A percentile compares a stretch with the other conserved stretches of the same genome.
phyloP scores from a whole-genome alignment of 1,140 invertebrate species.

The Hyphantria cunea region DNA sequence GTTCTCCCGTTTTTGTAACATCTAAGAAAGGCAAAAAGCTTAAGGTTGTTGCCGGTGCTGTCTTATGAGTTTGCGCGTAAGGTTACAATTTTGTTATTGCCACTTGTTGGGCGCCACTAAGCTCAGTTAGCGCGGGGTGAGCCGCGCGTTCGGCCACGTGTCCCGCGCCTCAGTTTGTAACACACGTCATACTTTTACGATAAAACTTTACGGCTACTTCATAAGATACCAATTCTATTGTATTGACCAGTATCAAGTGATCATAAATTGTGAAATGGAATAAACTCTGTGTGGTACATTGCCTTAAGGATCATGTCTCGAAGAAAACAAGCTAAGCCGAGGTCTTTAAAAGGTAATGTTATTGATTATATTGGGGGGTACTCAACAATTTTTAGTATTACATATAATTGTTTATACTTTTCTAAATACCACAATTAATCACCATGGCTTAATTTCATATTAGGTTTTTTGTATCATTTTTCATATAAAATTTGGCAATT shows the following conservation, averaged over 20 bases:
- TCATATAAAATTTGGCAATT: too few species aligned
- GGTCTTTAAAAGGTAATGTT: slow-evolving; percentile 79
- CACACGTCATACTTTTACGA: slow-evolving; percentile 45
- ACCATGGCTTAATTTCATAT: too few species aligned
- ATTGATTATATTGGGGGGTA: neutral
- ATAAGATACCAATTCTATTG: neutral
- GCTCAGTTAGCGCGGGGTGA: slow-evolving; percentile 71
- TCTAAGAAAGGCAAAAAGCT: neutral
- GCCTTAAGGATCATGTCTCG: slow-evolving; percentile 68
- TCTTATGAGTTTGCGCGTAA: slow-evolving; percentile 78
- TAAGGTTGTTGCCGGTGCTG: neutral
- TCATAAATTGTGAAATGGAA: slow-evolving; percentile 12
- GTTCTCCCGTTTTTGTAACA: too few species aligned
- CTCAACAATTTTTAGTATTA: too few species aligned
- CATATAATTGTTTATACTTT: neutral
- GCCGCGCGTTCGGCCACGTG: slow-evolving; percentile 55
- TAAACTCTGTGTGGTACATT: slow-evolving; percentile 1
- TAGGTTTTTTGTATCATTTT: too few species aligned
- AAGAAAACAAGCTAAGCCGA: slow-evolving; percentile 80
- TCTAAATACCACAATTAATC: too few species aligned
- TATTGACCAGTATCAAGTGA: slow-evolving; percentile 11
- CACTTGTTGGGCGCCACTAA: slow-evolving; percentile 81
- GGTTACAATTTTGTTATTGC: slow-evolving; percentile 70
- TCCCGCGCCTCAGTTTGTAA: slow-evolving; percentile 33
- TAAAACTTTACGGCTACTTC: slow-evolving; percentile 50